A percentile compares a stretch with the other conserved stretches of the same genome.
Conservation (phyloP, 2,797 vertebrate genomes). For the Falco columbarius region DNA sequence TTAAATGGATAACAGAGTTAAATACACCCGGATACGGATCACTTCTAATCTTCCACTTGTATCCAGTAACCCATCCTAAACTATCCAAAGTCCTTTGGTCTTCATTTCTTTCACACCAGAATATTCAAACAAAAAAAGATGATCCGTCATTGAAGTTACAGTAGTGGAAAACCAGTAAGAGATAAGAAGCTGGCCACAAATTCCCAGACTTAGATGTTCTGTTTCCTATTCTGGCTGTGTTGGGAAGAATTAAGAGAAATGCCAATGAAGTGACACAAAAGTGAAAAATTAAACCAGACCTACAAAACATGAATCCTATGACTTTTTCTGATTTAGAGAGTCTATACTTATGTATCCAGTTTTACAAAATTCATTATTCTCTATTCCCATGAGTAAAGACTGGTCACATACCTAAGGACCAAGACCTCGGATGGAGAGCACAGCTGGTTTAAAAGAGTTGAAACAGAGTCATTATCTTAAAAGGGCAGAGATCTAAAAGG, state of each 20-base stretch:
- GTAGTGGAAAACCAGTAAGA: slow-evolving; percentile 26
- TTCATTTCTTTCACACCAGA: slow-evolving; percentile 43
- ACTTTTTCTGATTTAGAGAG: slow-evolving; percentile 30
- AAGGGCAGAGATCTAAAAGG: slow-evolving; percentile 1
- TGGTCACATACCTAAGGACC: slow-evolving; percentile 20
- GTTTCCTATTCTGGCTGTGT: slow-evolving; percentile 44
- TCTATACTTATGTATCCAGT: background rate
- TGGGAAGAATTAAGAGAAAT: slow-evolving; percentile 53
- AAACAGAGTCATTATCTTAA: background rate
- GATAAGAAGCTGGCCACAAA: slow-evolving; percentile 46
- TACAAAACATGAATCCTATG: background rate
- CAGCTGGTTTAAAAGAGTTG: background rate
- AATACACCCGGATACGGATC: slow-evolving; percentile 4
- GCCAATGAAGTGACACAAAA: slow-evolving; percentile 52
- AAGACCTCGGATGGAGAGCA: background rate
- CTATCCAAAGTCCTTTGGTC: slow-evolving; percentile 31
- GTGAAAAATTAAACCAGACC: slow-evolving; percentile 58
- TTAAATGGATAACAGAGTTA: slow-evolving; percentile 37
- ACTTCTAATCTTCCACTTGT: slow-evolving; percentile 32
- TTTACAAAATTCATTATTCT: slow-evolving; percentile 35
- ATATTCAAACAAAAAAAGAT: slow-evolving; percentile 57
- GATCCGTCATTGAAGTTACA: background rate
- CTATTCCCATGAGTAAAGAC: background rate
- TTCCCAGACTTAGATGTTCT: slow-evolving; percentile 48
- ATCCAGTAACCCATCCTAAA: slow-evolving; percentile 52